These are phyloP conservation scores for Athalia cordata DNA, from an alignment of 2,888 invertebrate species.

Conservation along the genomic window DNA sequence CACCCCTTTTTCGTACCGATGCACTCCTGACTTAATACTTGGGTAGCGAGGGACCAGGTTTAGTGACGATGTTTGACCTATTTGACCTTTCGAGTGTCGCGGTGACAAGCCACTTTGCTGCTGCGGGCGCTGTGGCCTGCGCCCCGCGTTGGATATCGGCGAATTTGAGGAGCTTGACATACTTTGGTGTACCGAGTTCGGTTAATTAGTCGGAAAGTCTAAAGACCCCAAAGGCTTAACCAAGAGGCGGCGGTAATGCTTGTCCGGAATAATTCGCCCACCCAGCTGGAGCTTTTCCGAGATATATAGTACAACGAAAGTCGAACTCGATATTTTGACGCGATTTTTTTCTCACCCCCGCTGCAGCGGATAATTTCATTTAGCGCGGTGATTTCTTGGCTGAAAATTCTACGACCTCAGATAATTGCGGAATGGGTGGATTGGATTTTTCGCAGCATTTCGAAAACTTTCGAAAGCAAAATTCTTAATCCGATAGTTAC, in stretches of 20 bases:
- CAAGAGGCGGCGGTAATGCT: not conserved
- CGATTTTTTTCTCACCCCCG: not conserved
- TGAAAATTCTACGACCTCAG: no score
- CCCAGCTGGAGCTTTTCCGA: not conserved
- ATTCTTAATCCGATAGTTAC: no score
- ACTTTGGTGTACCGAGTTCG: constrained; percentile 2
- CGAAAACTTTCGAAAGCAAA: no score
- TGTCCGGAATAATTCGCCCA: not conserved
- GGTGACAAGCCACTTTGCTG: constrained; percentile 11
- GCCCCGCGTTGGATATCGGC: constrained; percentile 20
- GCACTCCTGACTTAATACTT: not conserved
- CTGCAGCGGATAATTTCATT: not conserved
- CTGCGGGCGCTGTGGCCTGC: not conserved
- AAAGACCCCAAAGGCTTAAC: constrained; percentile 5
- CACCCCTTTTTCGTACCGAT: not conserved
- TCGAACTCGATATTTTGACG: not conserved
- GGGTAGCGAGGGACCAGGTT: not conserved
- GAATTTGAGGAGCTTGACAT: constrained; percentile 4
- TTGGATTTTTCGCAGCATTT: no score
- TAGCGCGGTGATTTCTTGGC: not conserved
- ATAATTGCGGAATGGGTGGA: no score
- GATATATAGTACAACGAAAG: constrained; percentile 4
- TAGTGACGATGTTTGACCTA: constrained; percentile 3
- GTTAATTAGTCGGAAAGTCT: constrained; percentile 28
- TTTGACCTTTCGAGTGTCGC: constrained; percentile 27